phyloP scores from a whole-genome alignment of 1,140 invertebrate species.

The Heliconius congener region DNA sequence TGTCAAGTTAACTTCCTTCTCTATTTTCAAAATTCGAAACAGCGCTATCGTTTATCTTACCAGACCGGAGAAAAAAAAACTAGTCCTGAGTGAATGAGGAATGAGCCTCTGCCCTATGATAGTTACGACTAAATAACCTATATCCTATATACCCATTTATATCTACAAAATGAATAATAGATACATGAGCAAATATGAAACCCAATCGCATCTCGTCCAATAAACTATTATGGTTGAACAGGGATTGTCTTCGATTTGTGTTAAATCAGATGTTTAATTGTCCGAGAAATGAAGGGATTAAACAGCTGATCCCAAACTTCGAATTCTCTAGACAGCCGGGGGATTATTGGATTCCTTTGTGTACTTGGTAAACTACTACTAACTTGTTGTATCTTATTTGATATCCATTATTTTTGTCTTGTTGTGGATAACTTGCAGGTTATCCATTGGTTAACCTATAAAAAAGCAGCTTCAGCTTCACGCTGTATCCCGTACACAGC shows the following conservation, averaged over 20 bases:
- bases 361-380: constrained; percentile 8
- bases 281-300: constrained; percentile 76
- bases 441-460: background rate
- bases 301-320: constrained; percentile 53
- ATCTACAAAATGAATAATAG: background rate
- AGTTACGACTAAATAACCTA: background rate
- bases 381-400: constrained; percentile 7
- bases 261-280: constrained; percentile 77
- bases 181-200: constrained; percentile 1
- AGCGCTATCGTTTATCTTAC: too few species aligned
- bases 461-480: too few species aligned
- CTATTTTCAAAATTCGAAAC: too few species aligned
- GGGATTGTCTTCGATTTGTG: constrained; percentile 67
- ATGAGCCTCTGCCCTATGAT: too few species aligned
- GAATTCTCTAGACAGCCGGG: constrained; percentile 42
- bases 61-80: too few species aligned
- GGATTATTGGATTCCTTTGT: constrained; percentile 49
- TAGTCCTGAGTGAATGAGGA: too few species aligned
- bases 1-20: too few species aligned
- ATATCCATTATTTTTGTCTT: background rate
- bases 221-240: constrained; percentile 46
- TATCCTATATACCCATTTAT: background rate
- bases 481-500: too few species aligned
- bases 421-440: background rate
- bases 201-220: constrained; percentile 24